Base-by-base conservation (phyloP, 2,888 invertebrate species). In the Acleris laterana region DNA sequence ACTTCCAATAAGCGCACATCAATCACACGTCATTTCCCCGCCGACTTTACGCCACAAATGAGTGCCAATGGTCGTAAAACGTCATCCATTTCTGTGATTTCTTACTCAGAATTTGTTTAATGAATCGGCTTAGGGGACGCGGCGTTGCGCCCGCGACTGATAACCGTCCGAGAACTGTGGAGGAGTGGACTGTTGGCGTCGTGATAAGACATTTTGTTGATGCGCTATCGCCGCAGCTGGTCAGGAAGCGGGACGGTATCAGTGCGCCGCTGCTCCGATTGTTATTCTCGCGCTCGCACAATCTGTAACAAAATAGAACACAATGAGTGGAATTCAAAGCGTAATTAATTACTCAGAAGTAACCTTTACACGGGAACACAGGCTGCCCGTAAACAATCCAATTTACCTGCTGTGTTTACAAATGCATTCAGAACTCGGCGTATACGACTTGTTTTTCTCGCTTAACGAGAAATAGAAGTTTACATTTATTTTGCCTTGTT, bases 201-300 rank as follows among this genome's bases (percentile, higher is more conserved):
- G 71, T 80, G 91, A 90, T 92, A 91, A 87, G 80, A 80, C 90
- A 91, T 92, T 85, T 84, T 84, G 89, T 81, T 73, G 82, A 81
- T 80, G 70, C 84, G 83, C 84, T 83, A 86, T 83, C 86, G 78
- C 83, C 85, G 79, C 91, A 91, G 90, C 86, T 92, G 92, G 83
- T 84, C 92, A 90, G 92, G 92, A 92, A 90, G 86, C 79, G 79
- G 64, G 62, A 65, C 74, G 72, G 76, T 78, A 81, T 89, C 89
- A 85, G 82, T 73, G 73, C 71, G 65, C 68, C 76, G 78, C 78
- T 75, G 79, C 79, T 75, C 75, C 74, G 81, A 80, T 69, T 71
- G 66, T 80, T 80, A 78, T 78, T 77, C 71, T 67, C 71, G 72
- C 72, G 73, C 74, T 74, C 83, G 84, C 90, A 74, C 74, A 76